Base-by-base conservation (phyloP, 1,140 invertebrate genomes). In the Drosophila pandora region DNA sequence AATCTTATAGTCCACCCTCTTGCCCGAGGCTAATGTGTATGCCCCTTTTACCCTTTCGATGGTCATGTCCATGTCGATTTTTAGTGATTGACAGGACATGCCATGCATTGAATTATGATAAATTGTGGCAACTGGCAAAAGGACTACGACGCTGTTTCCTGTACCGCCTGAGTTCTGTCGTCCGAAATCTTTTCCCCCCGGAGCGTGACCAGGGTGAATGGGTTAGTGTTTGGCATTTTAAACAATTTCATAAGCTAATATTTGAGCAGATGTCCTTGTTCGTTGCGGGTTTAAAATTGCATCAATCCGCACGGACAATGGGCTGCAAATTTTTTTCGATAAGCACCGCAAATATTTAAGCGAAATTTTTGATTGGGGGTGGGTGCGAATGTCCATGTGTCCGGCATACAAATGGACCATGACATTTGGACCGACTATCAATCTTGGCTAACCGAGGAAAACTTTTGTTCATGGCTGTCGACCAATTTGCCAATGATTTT, bases 101-200 rank as follows among this genome's bases (percentile, higher is more conserved):
- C 50, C 84, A 84, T 89, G 84, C 76, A 89, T 89, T 89, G 84
- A 89, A 89, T 89, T 89, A 89, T 89, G 84, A 89, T 89, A 89
- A 89, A 89, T 89, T 89, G 84, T 89, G 84, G 79, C 84, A 89
- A 89, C 84, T 89, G 84, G 80, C 84, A 89, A 90, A 84, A 43
- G 70, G 77, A 63, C 67, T 47, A 25, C 45, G 73, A 69, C 70
- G 63, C 74, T 65, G 61, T 64, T 67, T 41, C 41, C 45, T 47
- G 49, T 4, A 17, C 43, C 43, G 7, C 17, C 17, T 23, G 17
- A 2, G 21, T 47, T 9, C 21, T 22, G 17, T 17, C 17, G 17
- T 21, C 23, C 5, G 25, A 28, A 28, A 43, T 53, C 28, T 34
- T 48, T 54, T 45, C 23, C 41, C 23, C 17, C 5, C 60, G 41